Base-by-base conservation (phyloP, 2,888 invertebrate genomes). In the Eristalis tenax region DNA sequence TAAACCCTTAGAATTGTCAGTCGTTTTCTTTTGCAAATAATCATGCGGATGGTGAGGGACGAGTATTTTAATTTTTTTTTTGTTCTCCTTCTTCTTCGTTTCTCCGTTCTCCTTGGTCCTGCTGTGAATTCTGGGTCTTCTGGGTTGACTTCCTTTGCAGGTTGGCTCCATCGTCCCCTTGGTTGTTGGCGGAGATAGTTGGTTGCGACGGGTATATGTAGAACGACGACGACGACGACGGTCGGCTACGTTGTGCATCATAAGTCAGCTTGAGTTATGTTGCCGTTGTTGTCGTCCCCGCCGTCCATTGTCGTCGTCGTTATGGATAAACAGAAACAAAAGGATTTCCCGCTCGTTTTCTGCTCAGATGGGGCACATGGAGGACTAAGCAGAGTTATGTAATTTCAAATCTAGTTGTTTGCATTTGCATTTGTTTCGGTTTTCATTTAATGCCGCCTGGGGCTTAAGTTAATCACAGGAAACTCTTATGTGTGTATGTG, bases 331-430 rank as follows among this genome's bases (percentile, higher is more conserved):
- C 70, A 76, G 57, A 83, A 83, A 87, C 83, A 87, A 87, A 83
- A 68, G 79, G 75, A 87, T 87, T 83, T 87, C 73, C 83, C 87
- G 79, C 87, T 83, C 64, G 68, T 87, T 87, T 87, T 87, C 71
- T 76, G 87, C 87, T 87, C 83, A 83, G 83, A 50, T 83, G 87
- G 75, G 68, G 73, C 65, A 59, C 66, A 38, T 63, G 40, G 68
- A 1, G 43, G 63, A 63, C 84, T 15, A 70, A 80, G 73, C 76
- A 63, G 80, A 81, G 85, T 73, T 76, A 80, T 76, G 80, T 81
- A 85, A 81, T 85, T 77, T 77, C 66, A 71, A 81, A 73, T 81
- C 23, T 69, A 73, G 64, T 81, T 77, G 61, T 81, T 75, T 75
- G 70, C 75, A 75, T 76, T 77, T 57, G 73, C 43, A 63, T 79